phyloP scores from a whole-genome alignment of 2,113 vertebrate genomes.

The Microcebus jonahi region DNA sequence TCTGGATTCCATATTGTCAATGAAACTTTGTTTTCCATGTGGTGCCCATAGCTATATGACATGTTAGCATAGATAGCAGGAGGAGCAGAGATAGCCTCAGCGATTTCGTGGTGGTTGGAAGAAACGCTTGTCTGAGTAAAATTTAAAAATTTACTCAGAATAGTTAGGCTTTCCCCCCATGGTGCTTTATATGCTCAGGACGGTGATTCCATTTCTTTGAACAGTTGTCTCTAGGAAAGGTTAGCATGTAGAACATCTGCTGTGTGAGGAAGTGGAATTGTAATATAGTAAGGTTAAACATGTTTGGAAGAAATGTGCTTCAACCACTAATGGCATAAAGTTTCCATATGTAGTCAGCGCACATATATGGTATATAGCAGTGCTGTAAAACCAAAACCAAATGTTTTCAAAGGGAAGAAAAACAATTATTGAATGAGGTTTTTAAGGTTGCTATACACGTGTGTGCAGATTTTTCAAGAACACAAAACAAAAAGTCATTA shows the following conservation, averaged over 20 bases:
- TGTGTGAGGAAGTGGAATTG: background rate
- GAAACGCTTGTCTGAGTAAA: background rate
- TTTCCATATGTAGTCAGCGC: background rate
- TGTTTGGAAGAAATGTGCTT: background rate
- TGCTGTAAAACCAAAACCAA: constrained; percentile 59
- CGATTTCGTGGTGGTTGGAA: background rate
- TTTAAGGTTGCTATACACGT: background rate
- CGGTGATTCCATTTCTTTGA: background rate
- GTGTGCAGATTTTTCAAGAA: constrained; percentile 2
- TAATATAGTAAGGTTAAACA: background rate
- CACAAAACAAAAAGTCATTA: constrained; percentile 56
- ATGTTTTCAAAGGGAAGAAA: constrained; percentile 58
- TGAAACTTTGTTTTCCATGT: background rate
- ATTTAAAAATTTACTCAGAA: background rate
- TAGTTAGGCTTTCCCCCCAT: background rate
- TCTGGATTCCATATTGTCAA: background rate
- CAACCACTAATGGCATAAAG: background rate
- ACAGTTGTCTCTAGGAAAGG: constrained; percentile 21
- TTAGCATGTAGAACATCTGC: background rate
- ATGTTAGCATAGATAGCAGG: background rate
- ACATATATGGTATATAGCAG: background rate
- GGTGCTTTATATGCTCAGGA: background rate
- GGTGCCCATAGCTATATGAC: background rate
- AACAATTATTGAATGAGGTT: background rate
- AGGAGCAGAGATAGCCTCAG: background rate